These are phyloP conservation scores for Graphium colonna DNA, from an alignment of 2,888 invertebrate genomes.

Conservation along the genomic window DNA sequence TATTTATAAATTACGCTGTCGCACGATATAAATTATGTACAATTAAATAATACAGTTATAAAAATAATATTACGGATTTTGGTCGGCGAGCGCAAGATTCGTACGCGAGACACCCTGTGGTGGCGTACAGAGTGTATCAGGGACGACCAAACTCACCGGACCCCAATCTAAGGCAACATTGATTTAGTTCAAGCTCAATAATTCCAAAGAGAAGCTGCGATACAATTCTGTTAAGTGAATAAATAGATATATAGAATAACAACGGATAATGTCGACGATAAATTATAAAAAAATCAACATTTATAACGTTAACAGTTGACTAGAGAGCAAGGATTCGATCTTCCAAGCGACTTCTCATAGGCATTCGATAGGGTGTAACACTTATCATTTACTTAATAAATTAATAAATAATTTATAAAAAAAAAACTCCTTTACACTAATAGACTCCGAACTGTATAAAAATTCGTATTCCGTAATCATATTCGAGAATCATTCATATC, in stretches of 20 bases:
- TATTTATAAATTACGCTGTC: slow-evolving; percentile 78
- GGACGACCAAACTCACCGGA: slow-evolving; percentile 37
- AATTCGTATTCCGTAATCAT: slow-evolving; percentile 54
- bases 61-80: slow-evolving; percentile 65
- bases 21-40: slow-evolving; percentile 79
- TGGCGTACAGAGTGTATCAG: slow-evolving; percentile 51
- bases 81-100: slow-evolving; percentile 37
- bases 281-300: slow-evolving; percentile 47
- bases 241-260: slow-evolving; percentile 57
- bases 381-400: slow-evolving; percentile 66
- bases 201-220: slow-evolving; percentile 60
- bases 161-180: slow-evolving; percentile 53
- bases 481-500: slow-evolving; percentile 47
- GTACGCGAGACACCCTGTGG: slow-evolving; percentile 47
- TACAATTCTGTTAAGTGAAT: slow-evolving; percentile 60
- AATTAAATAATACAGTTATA: slow-evolving; percentile 77
- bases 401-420: slow-evolving; percentile 67
- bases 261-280: slow-evolving; percentile 46
- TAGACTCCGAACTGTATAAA: slow-evolving; percentile 71
- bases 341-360: slow-evolving; percentile 62
- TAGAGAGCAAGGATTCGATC: slow-evolving; percentile 60
- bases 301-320: slow-evolving; percentile 66
- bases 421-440: slow-evolving; percentile 67
- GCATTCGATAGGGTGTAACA: slow-evolving; percentile 76
- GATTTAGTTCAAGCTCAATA: slow-evolving; percentile 68